phyloP scores from a whole-genome alignment of 2,888 invertebrate genomes.

The Mechanitis mazaeus region DNA sequence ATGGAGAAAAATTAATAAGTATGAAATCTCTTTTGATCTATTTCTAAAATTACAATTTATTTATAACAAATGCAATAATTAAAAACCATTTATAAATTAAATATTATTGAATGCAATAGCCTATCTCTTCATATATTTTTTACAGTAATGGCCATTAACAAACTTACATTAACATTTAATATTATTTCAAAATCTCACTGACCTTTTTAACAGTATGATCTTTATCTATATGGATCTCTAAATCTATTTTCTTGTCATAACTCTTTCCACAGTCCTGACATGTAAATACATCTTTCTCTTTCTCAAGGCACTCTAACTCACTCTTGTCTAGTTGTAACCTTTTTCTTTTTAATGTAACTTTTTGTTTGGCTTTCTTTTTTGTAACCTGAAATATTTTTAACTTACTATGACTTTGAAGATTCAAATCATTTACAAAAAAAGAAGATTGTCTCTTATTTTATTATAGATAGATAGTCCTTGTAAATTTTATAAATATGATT shows the following conservation, averaged over 20 bases:
- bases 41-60: too few species aligned
- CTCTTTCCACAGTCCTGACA: slow-evolving; percentile 27
- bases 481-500: too few species aligned
- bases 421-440: too few species aligned
- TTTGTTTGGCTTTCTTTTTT: slow-evolving; percentile 24
- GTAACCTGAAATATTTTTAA: slow-evolving; percentile 9
- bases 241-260: slow-evolving; percentile 27
- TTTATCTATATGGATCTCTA: slow-evolving; percentile 12
- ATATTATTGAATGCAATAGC: too few species aligned
- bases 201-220: slow-evolving; percentile 8
- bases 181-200: neutral
- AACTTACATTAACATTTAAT: neutral
- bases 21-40: too few species aligned
- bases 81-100: too few species aligned
- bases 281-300: neutral
- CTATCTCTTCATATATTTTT: too few species aligned
- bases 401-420: too few species aligned
- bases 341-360: slow-evolving; percentile 23
- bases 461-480: too few species aligned
- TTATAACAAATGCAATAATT: too few species aligned
- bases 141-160: neutral
- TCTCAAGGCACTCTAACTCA: slow-evolving; percentile 11
- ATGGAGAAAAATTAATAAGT: too few species aligned
- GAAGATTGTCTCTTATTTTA: too few species aligned
- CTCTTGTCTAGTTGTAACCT: slow-evolving; percentile 6